These are phyloP conservation scores for Vollenhovia emeryi DNA, from an alignment of 1,140 invertebrate species.

Conservation along the genomic window DNA sequence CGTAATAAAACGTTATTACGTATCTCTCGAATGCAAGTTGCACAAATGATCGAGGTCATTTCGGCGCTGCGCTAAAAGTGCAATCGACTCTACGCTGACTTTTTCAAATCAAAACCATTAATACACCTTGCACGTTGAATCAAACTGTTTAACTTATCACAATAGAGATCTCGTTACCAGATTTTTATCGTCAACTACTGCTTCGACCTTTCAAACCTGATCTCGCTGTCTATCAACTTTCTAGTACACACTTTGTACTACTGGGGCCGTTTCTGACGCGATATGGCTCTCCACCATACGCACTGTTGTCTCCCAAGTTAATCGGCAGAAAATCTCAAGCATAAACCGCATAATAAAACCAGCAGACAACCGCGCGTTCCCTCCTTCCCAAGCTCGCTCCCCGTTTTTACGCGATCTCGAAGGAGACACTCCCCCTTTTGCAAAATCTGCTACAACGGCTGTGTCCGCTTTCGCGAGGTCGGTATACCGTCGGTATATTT, in stretches of 20 bases:
- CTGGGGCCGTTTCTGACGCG: neutral
- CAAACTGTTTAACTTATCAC: too few relatives aligned
- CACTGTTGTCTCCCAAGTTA: constrained; percentile 25
- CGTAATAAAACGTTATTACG: neutral
- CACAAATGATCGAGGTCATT: neutral
- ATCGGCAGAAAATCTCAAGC: constrained; percentile 59
- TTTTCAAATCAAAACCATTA: neutral
- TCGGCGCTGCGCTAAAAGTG: neutral
- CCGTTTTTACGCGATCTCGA: neutral
- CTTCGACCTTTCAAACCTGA: neutral
- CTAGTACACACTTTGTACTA: neutral
- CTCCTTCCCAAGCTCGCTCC: neutral
- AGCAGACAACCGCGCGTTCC: neutral
- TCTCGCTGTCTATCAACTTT: neutral
- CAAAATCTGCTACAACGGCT: constrained; percentile 69
- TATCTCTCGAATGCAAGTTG: constrained; percentile 6
- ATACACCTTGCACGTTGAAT: neutral
- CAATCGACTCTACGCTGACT: neutral
- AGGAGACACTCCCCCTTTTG: constrained; percentile 54
- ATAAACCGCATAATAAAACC: constrained; percentile 62
- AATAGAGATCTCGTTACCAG: neutral
- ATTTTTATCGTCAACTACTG: neutral
- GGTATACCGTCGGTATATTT: constrained; percentile 76
- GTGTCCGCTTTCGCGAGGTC: constrained; percentile 61
- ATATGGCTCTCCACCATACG: neutral